Conservation (phyloP, 1,140 invertebrate genomes). For the Phymorhynchus buccinoides region DNA sequence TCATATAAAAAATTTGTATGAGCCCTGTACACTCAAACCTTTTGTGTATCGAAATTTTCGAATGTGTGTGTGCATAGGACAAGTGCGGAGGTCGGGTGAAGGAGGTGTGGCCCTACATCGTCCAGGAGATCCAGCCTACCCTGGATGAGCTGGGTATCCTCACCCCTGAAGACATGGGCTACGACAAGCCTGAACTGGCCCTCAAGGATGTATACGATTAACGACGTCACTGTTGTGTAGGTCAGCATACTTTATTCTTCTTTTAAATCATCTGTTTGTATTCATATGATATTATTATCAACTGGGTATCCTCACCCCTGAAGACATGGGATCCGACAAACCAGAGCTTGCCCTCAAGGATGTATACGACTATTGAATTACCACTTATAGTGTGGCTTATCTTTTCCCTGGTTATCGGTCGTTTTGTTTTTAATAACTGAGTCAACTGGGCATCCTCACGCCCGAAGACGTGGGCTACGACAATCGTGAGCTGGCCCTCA, state of each 20-base stretch:
- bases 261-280: too few species aligned
- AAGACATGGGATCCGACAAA: constrained; percentile 97
- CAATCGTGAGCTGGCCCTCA: too few species aligned
- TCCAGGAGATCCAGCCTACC: constrained; percentile 94
- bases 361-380: constrained; percentile 23
- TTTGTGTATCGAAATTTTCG: too few species aligned
- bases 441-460: too few species aligned
- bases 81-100: constrained; percentile 88
- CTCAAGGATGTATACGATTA: constrained; percentile 56
- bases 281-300: too few species aligned
- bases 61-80: constrained; percentile 75
- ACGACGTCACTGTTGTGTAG: too few species aligned
- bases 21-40: too few species aligned
- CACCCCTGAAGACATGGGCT: constrained; percentile 96
- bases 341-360: constrained; percentile 84
- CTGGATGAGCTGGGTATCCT: constrained; percentile 93
- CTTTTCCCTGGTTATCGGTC: neutral
- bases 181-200: constrained; percentile 94
- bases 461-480: too few species aligned
- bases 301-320: constrained; percentile 93
- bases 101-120: constrained; percentile 92
- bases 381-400: neutral
- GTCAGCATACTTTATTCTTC: too few species aligned
- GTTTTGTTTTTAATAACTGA: too few species aligned
- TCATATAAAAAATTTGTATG: too few species aligned